These are phyloP conservation scores for Aptenodytes forsteri DNA, from an alignment of 2,113 vertebrate species.

Conservation along the genomic window DNA sequence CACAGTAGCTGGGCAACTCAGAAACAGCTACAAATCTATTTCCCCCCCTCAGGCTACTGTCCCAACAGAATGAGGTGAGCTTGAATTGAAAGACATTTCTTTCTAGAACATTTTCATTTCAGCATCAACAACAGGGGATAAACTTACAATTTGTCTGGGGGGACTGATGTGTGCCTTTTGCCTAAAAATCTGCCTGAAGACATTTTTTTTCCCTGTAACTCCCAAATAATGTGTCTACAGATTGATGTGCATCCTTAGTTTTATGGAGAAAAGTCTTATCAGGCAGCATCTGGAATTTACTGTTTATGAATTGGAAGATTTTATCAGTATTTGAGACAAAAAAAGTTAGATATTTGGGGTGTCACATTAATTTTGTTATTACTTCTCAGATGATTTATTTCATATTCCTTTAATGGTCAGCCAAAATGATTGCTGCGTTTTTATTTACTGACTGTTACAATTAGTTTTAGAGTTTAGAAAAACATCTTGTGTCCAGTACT, in stretches of 20 bases:
- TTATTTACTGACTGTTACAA: background rate
- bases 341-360: background rate
- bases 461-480: background rate
- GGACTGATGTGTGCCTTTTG: background rate
- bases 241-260: background rate
- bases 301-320: background rate
- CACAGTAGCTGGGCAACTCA: background rate
- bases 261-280: background rate
- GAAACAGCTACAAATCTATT: background rate
- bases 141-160: background rate
- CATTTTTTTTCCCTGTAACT: background rate
- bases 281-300: background rate
- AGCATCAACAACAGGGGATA: background rate
- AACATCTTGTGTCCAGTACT: background rate
- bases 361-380: background rate
- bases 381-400: background rate
- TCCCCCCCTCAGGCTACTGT: background rate
- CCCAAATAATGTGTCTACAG: background rate
- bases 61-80: background rate
- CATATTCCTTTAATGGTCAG: background rate
- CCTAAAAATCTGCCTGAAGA: background rate
- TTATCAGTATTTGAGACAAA: background rate
- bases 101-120: constrained; percentile 1
- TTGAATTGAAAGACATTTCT: background rate
- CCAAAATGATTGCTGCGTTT: background rate